Evolutionary conservation across 2,113 vertebrate genomes (phyloP), one percentile per base, ranked within the genome.

Genomic region (Procavia capensis): DNA sequence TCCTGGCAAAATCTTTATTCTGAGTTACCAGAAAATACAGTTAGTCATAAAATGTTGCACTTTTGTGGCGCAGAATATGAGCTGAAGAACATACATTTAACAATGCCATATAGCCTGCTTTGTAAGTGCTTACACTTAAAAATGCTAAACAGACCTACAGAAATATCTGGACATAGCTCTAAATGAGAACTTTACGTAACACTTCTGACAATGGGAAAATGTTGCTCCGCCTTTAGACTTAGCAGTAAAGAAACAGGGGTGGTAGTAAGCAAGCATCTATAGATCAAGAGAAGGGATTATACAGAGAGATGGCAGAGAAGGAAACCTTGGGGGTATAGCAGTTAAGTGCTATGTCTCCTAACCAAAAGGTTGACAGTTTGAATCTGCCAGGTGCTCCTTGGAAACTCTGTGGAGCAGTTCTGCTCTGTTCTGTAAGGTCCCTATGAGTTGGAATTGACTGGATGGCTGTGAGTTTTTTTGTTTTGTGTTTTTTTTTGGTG

Each of bases 1-100:
- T 95, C 84, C 91, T 98, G 92, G 91, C 96, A 97, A 92, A 97
- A 66, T 94, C 63, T 89, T 95, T 97, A 68, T 43, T 97, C 81
- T 96, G 91, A 97, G 74, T 95, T 98, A 91, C 27, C 27, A 94
- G 83, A 66, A 97, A 97, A 39, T 92, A 45, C 64, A 57, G 61
- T 95, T 70, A 81, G 59, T 91, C 36, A 88, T 36, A 54, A 4
- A 43, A 7, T 80, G 13, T 10, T 27, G 13, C 1, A 25, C 39
- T 85, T 76, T 41, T 68, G 31, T 45, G 20, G 3, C 64, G 0
- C 9, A 45, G 9, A 41, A 0, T 64, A 3, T 85, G 63, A 90
- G 2, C 16, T 79, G 43, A 76, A 82, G 29, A 66, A 39, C 17
- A 34, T 45, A 24, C 2, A 6, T 88, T 86, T 86, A 80, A 5